These are phyloP conservation scores for Drosophila bifasciata DNA, from an alignment of 1,140 invertebrate species.

Conservation along the genomic window DNA sequence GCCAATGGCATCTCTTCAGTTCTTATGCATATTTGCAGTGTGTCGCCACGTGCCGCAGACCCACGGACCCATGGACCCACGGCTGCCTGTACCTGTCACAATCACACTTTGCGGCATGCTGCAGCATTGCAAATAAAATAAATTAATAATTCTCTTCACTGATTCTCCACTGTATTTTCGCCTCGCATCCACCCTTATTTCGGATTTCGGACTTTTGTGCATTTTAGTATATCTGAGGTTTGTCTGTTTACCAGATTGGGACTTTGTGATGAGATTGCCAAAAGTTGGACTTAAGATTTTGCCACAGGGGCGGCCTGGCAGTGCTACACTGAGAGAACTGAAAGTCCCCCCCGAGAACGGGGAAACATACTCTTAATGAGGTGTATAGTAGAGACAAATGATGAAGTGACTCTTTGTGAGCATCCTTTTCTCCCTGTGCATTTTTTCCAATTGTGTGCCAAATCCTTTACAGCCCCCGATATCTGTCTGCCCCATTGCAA, in stretches of 20 bases:
- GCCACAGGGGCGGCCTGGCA: constrained; percentile 32
- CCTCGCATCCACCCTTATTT: constrained; percentile 39
- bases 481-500: not conserved
- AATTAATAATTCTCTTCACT: constrained; percentile 68
- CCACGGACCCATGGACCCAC: not conserved
- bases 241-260: constrained; percentile 69
- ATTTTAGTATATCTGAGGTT: constrained; percentile 71
- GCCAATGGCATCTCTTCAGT: constrained; percentile 67
- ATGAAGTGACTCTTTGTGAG: no score
- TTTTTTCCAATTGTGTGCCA: constrained; percentile 30
- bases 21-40: constrained; percentile 79
- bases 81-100: constrained; percentile 71
- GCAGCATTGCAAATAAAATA: constrained; percentile 79
- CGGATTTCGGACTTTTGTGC: constrained; percentile 11
- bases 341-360: not conserved
- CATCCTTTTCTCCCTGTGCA: constrained; percentile 44
- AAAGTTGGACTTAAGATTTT: constrained; percentile 42
- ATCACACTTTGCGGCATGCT: constrained; percentile 81
- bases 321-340: constrained; percentile 46
- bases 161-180: no score
- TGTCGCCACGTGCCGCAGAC: constrained; percentile 65
- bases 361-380: no score
- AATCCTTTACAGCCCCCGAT: constrained; percentile 33
- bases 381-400: no score
- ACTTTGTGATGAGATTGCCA: constrained; percentile 63